A percentile compares a stretch with the other conserved stretches of the same genome.
These are phyloP conservation scores for Gobiocypris rarus DNA, from an alignment of 2,113 vertebrate species.

Conservation along the genomic window DNA sequence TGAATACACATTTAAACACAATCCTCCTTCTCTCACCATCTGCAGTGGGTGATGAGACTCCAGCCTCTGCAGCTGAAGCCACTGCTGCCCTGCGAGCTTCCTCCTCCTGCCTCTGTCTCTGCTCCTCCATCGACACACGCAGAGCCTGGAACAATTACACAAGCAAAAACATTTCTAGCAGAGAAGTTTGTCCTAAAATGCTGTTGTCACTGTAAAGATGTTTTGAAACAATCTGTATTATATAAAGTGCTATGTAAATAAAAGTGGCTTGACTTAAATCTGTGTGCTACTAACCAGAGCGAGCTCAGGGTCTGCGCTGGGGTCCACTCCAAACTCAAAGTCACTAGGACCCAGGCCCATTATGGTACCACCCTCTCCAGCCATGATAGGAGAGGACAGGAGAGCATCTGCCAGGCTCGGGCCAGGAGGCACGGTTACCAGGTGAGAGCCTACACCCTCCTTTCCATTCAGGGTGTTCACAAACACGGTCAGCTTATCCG, in stretches of 20 bases:
- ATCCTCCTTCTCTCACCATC: conserved; percentile 77
- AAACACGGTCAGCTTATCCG: conserved; percentile 93
- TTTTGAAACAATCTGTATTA: no score
- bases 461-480: conserved; percentile 95
- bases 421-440: conserved; percentile 94
- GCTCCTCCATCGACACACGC: conserved; percentile 97
- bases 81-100: conserved; percentile 87
- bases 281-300: conserved; percentile 82
- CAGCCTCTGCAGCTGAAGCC: conserved; percentile 85
- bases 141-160: conserved; percentile 78
- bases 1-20: neutral
- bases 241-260: no score
- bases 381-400: conserved; percentile 93
- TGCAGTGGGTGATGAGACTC: conserved; percentile 74
- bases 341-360: conserved; percentile 92
- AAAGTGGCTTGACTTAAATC: neutral
- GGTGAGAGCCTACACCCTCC: conserved; percentile 91
- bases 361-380: conserved; percentile 91
- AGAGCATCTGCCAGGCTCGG: conserved; percentile 94
- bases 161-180: neutral
- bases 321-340: conserved; percentile 96
- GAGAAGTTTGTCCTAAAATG: neutral
- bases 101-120: conserved; percentile 93
- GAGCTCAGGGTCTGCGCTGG: conserved; percentile 92
- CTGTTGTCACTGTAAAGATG: no score